Evolutionary conservation across 2,888 invertebrate genomes (phyloP).

Genomic region (Reticulitermes lucifugus): DNA sequence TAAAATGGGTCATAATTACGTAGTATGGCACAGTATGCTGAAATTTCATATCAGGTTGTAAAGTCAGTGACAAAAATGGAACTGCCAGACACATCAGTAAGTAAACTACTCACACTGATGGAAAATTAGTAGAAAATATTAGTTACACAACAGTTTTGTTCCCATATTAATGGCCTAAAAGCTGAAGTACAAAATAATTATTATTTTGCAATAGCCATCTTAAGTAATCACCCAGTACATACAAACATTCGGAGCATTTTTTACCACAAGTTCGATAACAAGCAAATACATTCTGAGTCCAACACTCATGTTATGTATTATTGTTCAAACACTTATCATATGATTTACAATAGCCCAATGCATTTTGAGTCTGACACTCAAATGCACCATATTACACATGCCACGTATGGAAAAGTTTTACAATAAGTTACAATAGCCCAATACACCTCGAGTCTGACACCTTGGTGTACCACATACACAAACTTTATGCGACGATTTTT

Average conservation of each 20-base stretch:
- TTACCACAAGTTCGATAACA: constrained; percentile 31
- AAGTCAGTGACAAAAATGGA: no score
- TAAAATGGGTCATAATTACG: no score
- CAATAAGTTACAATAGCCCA: constrained; percentile 53
- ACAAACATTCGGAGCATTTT: constrained; percentile 9
- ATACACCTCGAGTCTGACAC: constrained; percentile 52
- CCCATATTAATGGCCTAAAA: constrained; percentile 20
- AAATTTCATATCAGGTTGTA: no score
- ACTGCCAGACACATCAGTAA: no score
- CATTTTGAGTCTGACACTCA: constrained; percentile 50
- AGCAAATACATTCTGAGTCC: constrained; percentile 49
- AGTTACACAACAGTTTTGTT: constrained; percentile 9
- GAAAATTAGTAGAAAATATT: no score
- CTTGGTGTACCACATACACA: constrained; percentile 51
- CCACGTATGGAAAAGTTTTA: constrained; percentile 40
- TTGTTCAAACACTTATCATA: constrained; percentile 31
- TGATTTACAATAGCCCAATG: constrained; percentile 49
- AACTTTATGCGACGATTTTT: constrained; percentile 49
- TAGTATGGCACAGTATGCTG: no score
- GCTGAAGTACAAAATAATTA: background rate
- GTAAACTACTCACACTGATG: no score
- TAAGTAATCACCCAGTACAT: constrained; percentile 20
- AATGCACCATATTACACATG: constrained; percentile 50
- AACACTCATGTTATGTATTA: constrained; percentile 52
- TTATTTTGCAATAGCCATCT: constrained; percentile 40